Percentiles rank a stretch among this genome's conserved stretches.
These are phyloP conservation scores for Bovichtus diacanthus DNA, from an alignment of 2,797 vertebrate species.

Conservation along the genomic window DNA sequence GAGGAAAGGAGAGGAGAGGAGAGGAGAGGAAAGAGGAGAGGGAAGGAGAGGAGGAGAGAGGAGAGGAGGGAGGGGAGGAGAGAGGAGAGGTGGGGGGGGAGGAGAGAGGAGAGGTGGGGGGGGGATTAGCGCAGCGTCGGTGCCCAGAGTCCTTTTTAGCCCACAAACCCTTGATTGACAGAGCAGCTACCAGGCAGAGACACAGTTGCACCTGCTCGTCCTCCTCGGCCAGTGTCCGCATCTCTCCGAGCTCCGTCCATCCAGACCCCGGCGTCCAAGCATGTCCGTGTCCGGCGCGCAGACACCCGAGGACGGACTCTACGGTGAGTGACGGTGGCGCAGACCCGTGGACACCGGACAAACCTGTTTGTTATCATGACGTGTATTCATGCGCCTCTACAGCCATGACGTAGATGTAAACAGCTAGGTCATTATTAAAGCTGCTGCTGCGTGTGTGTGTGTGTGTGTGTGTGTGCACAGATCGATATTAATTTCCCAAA, in stretches of 20 bases:
- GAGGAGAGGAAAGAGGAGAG: too few relatives aligned
- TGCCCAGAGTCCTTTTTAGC: conserved; percentile 58
- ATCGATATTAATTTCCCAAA: neutral
- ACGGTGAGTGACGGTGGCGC: conserved; percentile 82
- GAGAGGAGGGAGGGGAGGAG: neutral
- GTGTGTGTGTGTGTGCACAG: neutral
- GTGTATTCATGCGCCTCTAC: conserved; percentile 1
- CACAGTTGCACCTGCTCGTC: conserved; percentile 53
- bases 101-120: neutral
- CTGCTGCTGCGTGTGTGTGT: neutral
- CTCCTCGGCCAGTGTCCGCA: conserved; percentile 55
- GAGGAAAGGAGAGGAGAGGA: too few relatives aligned
- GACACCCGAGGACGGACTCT: conserved; percentile 79
- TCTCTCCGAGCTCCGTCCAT: conserved; percentile 42
- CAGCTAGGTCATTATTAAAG: neutral
- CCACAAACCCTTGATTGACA: conserved; percentile 39
- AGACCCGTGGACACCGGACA: too few relatives aligned
- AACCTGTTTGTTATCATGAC: conserved; percentile 2
- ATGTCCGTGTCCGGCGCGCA: conserved; percentile 81
- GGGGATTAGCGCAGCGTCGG: conserved; percentile 65
- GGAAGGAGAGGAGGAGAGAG: too few relatives aligned
- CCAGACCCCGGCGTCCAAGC: conserved; percentile 19
- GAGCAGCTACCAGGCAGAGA: conserved; percentile 30
- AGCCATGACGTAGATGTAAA: neutral
- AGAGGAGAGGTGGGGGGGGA: neutral